Base-by-base conservation (phyloP, 2,888 invertebrate species). In the Troides helena region DNA sequence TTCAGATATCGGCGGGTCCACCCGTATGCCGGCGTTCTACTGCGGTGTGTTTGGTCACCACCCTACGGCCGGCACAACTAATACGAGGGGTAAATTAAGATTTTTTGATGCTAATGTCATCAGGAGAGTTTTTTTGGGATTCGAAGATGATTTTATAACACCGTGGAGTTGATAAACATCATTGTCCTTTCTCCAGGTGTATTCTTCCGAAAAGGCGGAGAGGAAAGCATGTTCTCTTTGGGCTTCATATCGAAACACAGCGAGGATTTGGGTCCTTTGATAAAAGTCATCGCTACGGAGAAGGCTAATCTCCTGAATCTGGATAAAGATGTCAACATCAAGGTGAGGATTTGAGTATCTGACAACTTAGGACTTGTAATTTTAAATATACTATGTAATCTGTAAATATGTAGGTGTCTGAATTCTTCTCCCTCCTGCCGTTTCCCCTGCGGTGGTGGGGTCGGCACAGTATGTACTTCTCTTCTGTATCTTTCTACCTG, bases 1-100 rank as follows among this genome's bases (percentile, higher is more conserved):
- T 65, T 96, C 96, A 0, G 99, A 99, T 83, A 96, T 99, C 72
- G 99, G 98, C 8, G 99, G 99, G 0, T 98, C 98, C 4, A 97
- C 97, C 62, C 94, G 99, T 65, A 97, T 98, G 94, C 98, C 98
- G 1, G 95, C 97, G 0, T 97, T 96, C 85, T 98, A 96, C 90
- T 97, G 97, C 88, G 98, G 98, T 25, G 90, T 98, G 76, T 98
- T 96, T 85, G 98, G 98, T 2, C 96, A 97, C 80, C 97, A 98
- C 82, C 95, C 97, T 0, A 95, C 95, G 1, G 92, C 94, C 65
- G 93, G 94, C 74, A 84, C 86, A 0, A 88, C 93, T 0, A 93
- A 90, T 72, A 85, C 89, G 75, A 93, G 84, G 81, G 94, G 89
- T 86, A 21, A 46, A 8, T n/a, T 25, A 14, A 30, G 3, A 3